Base-by-base conservation (phyloP, 2,113 vertebrate species). In the Castor canadensis region DNA sequence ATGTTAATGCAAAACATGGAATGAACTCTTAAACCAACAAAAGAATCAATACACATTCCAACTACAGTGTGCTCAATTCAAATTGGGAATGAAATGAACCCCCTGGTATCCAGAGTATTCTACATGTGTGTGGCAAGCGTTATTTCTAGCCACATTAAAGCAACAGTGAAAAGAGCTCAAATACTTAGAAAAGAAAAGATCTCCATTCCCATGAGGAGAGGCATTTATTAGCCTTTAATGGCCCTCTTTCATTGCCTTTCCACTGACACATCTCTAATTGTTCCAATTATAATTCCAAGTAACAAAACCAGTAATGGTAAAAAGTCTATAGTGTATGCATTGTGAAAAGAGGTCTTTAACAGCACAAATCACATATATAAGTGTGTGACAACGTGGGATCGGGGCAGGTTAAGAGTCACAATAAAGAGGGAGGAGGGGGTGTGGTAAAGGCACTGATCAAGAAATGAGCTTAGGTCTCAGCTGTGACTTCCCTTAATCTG, bases 161-260 rank as follows among this genome's bases (percentile, higher is more conserved):
- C 79, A 92, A 88, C 75, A 96, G 67, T 96, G 93, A 94, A 97
- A 97, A 96, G 89, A 96, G 49, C 93, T 95, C 94, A 82, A 87
- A 95, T 93, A 64, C 89, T 96, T 83, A 93, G 71, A 73, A 77
- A 83, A 97, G 88, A 93, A 96, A 94, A 96, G 86, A 56, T 22
- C 82, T 79, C 93, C 82, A 16, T 38, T 71, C 80, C 56, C 86
- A 94, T 96, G 77, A 97, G 94, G 79, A 96, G 94, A 95, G 79
- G 91, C 95, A 96, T 96, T 97, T 94, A 96, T 95, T 64, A 96
- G 91, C 72, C 76, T 85, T 97, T 97, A 97, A 97, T 97, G 89
- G 96, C 19, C 73, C 62, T 88, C 97, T 97, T 97, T 97, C 97
- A 97, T 62, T 71, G 96, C 95, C 91, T 96, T 93, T 93, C 95